A percentile compares a stretch with the other conserved stretches of the same genome.
Evolutionary conservation across 2,888 invertebrate species (phyloP).

Genomic region (Chelonus formosanus): DNA sequence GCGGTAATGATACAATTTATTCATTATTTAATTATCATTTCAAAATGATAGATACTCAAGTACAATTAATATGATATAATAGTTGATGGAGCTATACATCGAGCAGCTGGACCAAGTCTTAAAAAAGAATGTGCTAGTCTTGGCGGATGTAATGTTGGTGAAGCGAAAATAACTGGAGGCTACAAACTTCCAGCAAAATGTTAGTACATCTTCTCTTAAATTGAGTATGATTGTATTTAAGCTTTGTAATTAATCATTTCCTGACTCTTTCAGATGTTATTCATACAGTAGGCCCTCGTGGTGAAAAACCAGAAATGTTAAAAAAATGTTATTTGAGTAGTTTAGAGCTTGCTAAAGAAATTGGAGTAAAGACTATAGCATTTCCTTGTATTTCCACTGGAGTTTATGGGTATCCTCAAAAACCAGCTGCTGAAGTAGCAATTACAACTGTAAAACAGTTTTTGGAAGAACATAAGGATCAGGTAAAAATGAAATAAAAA

Average conservation of each 20-base stretch:
- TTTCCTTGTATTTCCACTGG: conserved; percentile 94
- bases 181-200: conserved; percentile 86
- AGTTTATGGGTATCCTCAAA: conserved; percentile 87
- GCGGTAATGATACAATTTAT: conserved; percentile 66
- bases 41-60: neutral
- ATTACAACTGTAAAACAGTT: conserved; percentile 73
- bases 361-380: conserved; percentile 75
- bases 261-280: conserved; percentile 75
- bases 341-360: conserved; percentile 69
- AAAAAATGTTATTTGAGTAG: conserved; percentile 77
- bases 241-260: conserved; percentile 48
- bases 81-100: conserved; percentile 92
- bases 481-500: conserved; percentile 49
- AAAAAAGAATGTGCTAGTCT: conserved; percentile 77
- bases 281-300: conserved; percentile 88
- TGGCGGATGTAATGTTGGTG: conserved; percentile 81
- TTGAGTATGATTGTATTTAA: too few relatives aligned
- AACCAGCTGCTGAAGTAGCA: conserved; percentile 80
- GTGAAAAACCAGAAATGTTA: conserved; percentile 74
- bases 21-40: neutral
- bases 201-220: conserved; percentile 65
- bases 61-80: conserved; percentile 18
- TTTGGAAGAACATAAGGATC: conserved; percentile 68
- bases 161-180: conserved; percentile 84
- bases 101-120: conserved; percentile 77